A percentile compares a stretch with the other conserved stretches of the same genome.
Evolutionary conservation across 2,888 invertebrate species (phyloP).

Genomic region (Lycaena phlaeas): DNA sequence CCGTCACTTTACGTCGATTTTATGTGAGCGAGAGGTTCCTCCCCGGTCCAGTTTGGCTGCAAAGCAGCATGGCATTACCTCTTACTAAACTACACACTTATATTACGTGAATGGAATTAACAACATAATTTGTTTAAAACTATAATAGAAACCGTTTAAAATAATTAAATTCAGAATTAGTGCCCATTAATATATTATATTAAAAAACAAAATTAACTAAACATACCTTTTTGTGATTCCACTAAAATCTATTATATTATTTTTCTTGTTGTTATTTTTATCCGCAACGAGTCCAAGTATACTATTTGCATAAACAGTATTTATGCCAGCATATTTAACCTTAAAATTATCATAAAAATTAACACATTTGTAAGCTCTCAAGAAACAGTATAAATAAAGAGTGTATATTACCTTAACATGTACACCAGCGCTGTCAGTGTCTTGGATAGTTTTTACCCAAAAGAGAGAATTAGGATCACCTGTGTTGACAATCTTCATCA

Average conservation of each 20-base stretch:
- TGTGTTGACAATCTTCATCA: background rate
- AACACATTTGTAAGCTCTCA: background rate
- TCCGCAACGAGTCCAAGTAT: background rate
- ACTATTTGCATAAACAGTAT: background rate
- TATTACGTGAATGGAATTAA: too few species aligned
- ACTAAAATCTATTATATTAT: slow-evolving; percentile 1
- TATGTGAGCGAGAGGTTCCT: too few species aligned
- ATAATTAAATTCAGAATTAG: too few species aligned
- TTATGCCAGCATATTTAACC: background rate
- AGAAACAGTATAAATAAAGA: background rate
- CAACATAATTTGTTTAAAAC: too few species aligned
- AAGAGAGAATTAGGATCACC: background rate
- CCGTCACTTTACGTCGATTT: too few species aligned
- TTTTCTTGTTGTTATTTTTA: background rate
- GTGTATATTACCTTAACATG: background rate
- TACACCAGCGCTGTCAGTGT: background rate
- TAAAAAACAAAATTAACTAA: too few species aligned
- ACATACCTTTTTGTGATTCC: background rate
- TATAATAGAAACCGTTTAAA: too few species aligned
- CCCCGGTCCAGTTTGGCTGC: too few species aligned
- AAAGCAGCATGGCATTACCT: too few species aligned
- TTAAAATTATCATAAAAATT: background rate
- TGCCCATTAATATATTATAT: too few species aligned
- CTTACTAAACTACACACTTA: too few species aligned
- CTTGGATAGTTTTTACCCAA: background rate